phyloP scores from a whole-genome alignment of 2,113 vertebrate genomes.

The Erythrocercus mccallii region DNA sequence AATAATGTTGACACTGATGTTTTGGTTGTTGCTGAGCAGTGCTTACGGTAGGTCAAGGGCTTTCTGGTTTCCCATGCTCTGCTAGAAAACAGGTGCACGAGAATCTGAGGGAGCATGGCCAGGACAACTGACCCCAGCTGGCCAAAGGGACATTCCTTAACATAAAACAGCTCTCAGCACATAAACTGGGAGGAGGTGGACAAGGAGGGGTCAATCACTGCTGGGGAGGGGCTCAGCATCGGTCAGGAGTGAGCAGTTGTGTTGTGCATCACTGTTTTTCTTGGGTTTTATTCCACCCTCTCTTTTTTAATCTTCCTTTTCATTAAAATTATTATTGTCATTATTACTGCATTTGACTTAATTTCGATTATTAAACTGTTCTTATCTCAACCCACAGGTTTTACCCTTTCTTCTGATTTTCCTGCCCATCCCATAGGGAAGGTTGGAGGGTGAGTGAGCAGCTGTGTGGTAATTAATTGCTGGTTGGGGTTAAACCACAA shows the following conservation, averaged over 20 bases:
- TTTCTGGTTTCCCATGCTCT: neutral
- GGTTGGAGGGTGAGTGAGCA: neutral
- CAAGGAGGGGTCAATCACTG: neutral
- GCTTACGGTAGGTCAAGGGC: neutral
- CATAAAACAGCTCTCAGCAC: neutral
- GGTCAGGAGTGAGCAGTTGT: accelerated
- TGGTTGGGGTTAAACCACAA: neutral
- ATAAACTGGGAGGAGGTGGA: no score
- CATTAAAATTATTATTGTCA: neutral
- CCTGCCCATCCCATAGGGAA: neutral
- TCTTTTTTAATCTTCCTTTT: neutral
- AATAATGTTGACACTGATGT: neutral
- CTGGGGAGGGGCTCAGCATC: no score
- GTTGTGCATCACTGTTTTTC: neutral
- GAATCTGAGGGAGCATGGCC: neutral
- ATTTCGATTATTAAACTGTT: neutral
- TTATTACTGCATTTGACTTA: neutral
- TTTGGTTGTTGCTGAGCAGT: neutral
- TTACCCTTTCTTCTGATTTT: neutral
- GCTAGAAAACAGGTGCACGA: neutral
- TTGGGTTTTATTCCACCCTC: neutral
- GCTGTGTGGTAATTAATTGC: neutral
- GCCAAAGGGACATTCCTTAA: neutral
- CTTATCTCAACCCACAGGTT: neutral
- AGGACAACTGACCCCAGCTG: neutral